Evolutionary conservation across 2,888 invertebrate genomes (phyloP).

Genomic region (Conistra vaccinii): DNA sequence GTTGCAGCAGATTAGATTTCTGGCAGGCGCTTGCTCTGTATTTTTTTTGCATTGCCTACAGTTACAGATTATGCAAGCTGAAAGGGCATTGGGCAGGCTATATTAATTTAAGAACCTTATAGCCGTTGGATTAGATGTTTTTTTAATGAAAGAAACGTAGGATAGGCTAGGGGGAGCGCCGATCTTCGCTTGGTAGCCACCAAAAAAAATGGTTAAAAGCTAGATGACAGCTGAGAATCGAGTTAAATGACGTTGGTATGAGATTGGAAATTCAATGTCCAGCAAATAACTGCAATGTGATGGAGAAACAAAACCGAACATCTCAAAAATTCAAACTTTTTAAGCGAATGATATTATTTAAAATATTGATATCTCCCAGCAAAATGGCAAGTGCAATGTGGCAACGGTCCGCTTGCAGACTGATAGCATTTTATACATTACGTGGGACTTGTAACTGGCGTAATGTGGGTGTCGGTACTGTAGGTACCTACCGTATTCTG

Average conservation of each 20-base stretch:
- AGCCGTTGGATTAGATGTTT: neutral
- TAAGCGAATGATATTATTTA: no score
- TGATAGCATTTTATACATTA: slow-evolving; percentile 25
- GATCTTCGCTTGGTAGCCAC: neutral
- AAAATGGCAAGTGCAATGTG: slow-evolving; percentile 39
- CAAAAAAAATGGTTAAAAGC: no score
- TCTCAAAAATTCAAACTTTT: neutral
- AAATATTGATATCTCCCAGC: neutral
- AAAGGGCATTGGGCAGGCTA: neutral
- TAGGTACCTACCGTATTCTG: no score
- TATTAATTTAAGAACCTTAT: neutral
- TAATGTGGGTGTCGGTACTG: no score
- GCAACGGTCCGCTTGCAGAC: slow-evolving; percentile 9
- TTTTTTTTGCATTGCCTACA: no score
- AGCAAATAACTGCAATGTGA: neutral
- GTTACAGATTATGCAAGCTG: neutral
- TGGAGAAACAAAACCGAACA: neutral
- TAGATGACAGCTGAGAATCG: neutral
- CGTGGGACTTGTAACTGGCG: neutral
- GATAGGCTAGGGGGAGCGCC: neutral
- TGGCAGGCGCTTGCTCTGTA: neutral
- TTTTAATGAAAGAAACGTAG: neutral
- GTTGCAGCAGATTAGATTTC: neutral
- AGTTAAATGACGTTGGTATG: neutral
- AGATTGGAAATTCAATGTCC: neutral